Percentiles rank a stretch among this genome's conserved stretches.
These are phyloP conservation scores for Cacatua alba DNA, from an alignment of 2,113 vertebrate species.

Conservation along the genomic window DNA sequence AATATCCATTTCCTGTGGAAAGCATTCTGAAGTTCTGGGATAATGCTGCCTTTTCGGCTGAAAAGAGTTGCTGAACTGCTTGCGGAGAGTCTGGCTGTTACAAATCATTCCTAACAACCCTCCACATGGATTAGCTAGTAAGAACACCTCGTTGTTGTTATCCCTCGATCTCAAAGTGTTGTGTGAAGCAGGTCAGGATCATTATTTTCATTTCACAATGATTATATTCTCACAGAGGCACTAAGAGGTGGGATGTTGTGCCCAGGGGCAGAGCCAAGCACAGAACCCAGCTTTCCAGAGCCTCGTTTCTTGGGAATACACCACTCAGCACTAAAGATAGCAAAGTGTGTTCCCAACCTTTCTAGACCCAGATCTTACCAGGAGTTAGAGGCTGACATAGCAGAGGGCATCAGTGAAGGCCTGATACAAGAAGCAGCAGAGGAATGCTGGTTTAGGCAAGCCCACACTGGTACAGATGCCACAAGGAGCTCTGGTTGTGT, in stretches of 20 bases:
- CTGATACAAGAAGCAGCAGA: neutral
- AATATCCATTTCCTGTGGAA: neutral
- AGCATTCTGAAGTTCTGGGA: neutral
- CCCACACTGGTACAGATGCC: neutral
- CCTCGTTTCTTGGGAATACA: neutral
- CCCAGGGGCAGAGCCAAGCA: neutral
- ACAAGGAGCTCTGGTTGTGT: neutral
- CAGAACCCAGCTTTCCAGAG: neutral
- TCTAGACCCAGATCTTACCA: neutral
- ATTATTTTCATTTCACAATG: neutral
- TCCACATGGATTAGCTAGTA: neutral
- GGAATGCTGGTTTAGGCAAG: neutral
- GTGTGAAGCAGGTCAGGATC: neutral
- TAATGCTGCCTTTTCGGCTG: neutral
- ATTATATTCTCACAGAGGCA: neutral
- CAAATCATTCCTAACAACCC: slow-evolving; percentile 18
- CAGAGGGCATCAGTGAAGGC: neutral
- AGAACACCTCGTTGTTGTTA: neutral
- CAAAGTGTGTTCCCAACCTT: neutral
- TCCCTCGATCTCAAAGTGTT: neutral
- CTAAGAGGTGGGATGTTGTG: neutral
- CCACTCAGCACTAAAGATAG: neutral
- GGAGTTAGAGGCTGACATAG: neutral
- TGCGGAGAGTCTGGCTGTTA: neutral
- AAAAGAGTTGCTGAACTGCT: neutral